Percentiles rank a stretch among this genome's conserved stretches.
Conservation (phyloP, 2,797 vertebrate species). For the Xiphophorus birchmanni region DNA sequence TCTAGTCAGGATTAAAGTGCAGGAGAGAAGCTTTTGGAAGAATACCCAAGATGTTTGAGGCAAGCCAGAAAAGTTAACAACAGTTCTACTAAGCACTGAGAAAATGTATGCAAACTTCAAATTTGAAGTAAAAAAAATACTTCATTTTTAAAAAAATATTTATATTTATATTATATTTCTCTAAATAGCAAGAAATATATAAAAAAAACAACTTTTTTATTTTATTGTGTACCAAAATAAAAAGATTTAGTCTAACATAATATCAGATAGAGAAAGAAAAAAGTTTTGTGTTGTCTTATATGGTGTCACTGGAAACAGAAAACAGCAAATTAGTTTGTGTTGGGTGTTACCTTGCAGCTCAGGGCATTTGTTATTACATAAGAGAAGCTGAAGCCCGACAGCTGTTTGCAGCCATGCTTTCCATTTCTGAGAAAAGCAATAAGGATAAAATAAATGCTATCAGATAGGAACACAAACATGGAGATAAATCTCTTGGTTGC, state of each 20-base stretch:
- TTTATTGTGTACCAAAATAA: not conserved
- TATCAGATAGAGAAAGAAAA: not conserved
- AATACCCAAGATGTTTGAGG: not conserved
- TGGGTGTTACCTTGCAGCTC: conserved; percentile 33
- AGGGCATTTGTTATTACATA: conserved; percentile 15
- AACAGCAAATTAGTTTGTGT: not conserved
- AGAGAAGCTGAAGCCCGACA: conserved; percentile 31
- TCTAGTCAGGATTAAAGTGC: not conserved
- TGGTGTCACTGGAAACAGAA: not conserved
- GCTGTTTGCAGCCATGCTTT: conserved; percentile 23
- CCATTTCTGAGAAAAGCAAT: conserved; percentile 39
- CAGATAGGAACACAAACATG: conserved; percentile 54
- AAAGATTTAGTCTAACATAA: not conserved
- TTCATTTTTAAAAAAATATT: too few species aligned
- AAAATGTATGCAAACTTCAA: not conserved
- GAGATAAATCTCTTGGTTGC: conserved; percentile 57
- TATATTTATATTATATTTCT: too few species aligned
- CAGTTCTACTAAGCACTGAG: not conserved
- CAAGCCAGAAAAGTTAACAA: not conserved
- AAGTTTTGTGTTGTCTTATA: not conserved
- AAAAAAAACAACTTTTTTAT: not conserved
- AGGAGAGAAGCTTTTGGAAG: not conserved
- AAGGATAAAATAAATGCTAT: conserved; percentile 38
- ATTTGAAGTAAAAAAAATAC: not conserved
- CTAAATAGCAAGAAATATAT: not conserved